Conservation (phyloP, 2,113 vertebrate genomes). For the Asarcornis scutulata region DNA sequence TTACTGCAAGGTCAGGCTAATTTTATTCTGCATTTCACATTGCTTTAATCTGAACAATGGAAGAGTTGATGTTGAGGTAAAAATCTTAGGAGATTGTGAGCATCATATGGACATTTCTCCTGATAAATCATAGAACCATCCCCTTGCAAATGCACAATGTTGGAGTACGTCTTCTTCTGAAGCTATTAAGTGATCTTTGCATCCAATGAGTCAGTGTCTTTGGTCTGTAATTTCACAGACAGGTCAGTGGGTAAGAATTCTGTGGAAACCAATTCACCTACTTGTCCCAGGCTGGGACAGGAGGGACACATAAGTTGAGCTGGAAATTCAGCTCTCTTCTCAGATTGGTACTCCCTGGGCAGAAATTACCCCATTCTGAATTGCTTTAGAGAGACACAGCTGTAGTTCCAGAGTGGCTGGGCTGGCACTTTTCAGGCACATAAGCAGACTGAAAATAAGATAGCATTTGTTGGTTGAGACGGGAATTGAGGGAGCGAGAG, state of each 20-base stretch:
- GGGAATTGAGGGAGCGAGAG: slow-evolving; percentile 11
- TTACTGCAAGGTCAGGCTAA: slow-evolving; percentile 60
- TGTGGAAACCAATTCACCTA: neutral
- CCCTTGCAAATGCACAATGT: neutral
- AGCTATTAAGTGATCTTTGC: neutral
- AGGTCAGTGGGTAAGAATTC: neutral
- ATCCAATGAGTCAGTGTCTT: neutral
- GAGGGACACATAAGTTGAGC: neutral
- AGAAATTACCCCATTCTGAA: neutral
- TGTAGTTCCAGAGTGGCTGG: neutral
- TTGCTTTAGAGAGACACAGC: neutral
- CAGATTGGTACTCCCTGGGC: neutral
- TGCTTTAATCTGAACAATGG: slow-evolving; percentile 29
- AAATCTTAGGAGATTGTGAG: neutral
- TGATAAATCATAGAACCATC: neutral
- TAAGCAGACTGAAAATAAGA: slow-evolving; percentile 3
- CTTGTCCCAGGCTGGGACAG: neutral
- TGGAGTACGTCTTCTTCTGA: neutral
- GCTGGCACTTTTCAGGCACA: neutral
- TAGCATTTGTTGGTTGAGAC: neutral
- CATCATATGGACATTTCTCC: slow-evolving; percentile 13
- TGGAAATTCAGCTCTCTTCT: neutral
- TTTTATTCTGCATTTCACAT: slow-evolving; percentile 12
- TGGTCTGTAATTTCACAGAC: neutral
- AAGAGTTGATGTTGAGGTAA: slow-evolving; percentile 30